Conservation (phyloP, 2,113 vertebrate genomes). For the Oreochromis niloticus region DNA sequence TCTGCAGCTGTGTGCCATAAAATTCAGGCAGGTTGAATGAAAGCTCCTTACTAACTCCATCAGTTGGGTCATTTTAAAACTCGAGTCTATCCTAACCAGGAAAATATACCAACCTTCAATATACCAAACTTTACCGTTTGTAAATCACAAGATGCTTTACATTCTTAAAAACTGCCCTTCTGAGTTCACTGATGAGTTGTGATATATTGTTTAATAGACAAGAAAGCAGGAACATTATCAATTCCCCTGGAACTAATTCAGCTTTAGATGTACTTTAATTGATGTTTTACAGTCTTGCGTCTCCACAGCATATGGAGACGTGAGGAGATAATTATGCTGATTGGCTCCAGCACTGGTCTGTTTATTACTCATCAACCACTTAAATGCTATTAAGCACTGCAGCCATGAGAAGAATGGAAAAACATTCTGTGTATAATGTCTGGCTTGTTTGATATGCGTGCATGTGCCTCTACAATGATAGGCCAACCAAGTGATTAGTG, state of each 20-base stretch:
- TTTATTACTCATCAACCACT: slow-evolving; percentile 32
- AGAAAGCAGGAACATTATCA: not conserved
- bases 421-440: not conserved
- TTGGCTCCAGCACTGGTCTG: slow-evolving; percentile 4
- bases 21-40: slow-evolving; percentile 3
- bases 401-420: not conserved
- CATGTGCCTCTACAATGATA: not conserved
- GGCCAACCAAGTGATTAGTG: not conserved
- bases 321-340: slow-evolving; percentile 25
- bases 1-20: slow-evolving; percentile 23
- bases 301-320: not conserved
- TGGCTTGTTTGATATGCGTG: not conserved
- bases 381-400: slow-evolving; percentile 23
- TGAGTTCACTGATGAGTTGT: not conserved
- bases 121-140: not conserved
- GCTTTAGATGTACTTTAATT: slow-evolving; percentile 19
- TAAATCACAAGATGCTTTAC: not conserved
- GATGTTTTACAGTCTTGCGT: slow-evolving; percentile 8
- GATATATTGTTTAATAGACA: not conserved
- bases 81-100: not conserved
- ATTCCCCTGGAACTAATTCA: slow-evolving; percentile 8
- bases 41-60: not conserved
- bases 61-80: not conserved
- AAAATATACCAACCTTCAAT: not conserved
- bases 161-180: not conserved